Base-by-base conservation (phyloP, 2,797 vertebrate genomes). In the Halcyon badia region DNA sequence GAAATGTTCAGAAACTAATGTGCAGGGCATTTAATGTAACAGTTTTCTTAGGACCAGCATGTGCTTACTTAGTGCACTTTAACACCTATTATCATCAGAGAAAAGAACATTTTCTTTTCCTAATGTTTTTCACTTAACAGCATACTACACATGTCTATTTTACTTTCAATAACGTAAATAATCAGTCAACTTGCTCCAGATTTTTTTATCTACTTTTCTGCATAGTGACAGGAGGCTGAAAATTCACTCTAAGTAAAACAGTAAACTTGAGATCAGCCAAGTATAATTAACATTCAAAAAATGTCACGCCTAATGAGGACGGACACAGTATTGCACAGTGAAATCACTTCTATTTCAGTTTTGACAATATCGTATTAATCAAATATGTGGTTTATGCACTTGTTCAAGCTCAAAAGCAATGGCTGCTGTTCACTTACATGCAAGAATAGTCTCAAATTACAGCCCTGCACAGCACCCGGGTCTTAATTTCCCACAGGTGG, bases 21-120 rank as follows among this genome's bases (percentile, higher is more conserved):
- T 28, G 9, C 15, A 51, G 6, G 5, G 17, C 5, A 0, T 35
- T 87, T 37, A 61, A 69, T 7, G 0, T 10, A 83, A 28, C 3
- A 26, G 24, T 72, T 41, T 81, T 83, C 58, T 48, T 30, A 44
- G 11, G 18, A 80, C 11, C 19, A 83, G 49, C 87, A 91, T 6
- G 3, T 72, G 31, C 17, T 77, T 86, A 31, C 18, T 70, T 66
- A 54, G 17, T 42, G 22, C 31, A 72, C 8, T 56, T 54, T 26
- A 76, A 39, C 6, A 69, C 44, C 25, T 87, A 68, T 20, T 64
- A 78, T 3, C 11, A 72, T 8, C 19, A 39, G 21, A 92, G 15
- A 39, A 58, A 87, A 57, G 9, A 37, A n/a, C 6, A 4, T 5
- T 70, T 78, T 44, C 5, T 79, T 80, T 76, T 57, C 17, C 22